Percentiles rank a stretch among this genome's conserved stretches.
These are phyloP conservation scores for Xylota sylvarum DNA, from an alignment of 2,888 invertebrate genomes.

Conservation along the genomic window DNA sequence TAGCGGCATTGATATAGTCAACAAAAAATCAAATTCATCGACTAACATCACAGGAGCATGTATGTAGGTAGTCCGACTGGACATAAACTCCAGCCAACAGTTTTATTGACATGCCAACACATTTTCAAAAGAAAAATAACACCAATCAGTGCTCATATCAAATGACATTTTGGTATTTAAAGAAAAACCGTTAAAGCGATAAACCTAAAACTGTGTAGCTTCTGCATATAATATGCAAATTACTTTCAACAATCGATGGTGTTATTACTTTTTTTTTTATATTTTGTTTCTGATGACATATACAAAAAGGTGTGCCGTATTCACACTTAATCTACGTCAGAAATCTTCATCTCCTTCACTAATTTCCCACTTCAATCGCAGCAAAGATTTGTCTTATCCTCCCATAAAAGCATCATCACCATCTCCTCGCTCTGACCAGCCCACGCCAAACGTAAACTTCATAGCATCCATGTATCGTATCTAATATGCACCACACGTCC, in stretches of 20 bases:
- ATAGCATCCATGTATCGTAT: conserved; percentile 39
- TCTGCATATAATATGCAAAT: conserved; percentile 48
- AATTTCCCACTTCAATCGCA: conserved; percentile 69
- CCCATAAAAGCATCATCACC: conserved; percentile 69
- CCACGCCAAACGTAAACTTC: conserved; percentile 51
- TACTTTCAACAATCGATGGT: conserved; percentile 2
- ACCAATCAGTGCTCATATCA: conserved; percentile 10
- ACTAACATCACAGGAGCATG: too few species aligned
- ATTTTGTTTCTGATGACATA: conserved; percentile 12
- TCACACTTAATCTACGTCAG: conserved; percentile 66
- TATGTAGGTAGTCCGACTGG: too few species aligned
- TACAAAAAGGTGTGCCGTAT: conserved; percentile 48
- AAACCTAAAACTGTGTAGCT: conserved; percentile 21
- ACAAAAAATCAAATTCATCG: too few species aligned
- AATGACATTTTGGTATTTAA: conserved; percentile 22
- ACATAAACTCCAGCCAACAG: too few species aligned
- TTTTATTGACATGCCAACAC: conserved; percentile 1
- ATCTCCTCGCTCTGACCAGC: conserved; percentile 45
- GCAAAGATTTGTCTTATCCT: conserved; percentile 70
- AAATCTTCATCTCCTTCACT: conserved; percentile 69
- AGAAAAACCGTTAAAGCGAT: conserved; percentile 12
- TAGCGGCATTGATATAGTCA: too few species aligned
- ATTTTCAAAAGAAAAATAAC: conserved; percentile 14
- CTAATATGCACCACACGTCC: conserved; percentile 71
- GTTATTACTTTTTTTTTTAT: not conserved